Evolutionary conservation across 2,888 invertebrate genomes (phyloP).

Genomic region (Steromphala cineraria): DNA sequence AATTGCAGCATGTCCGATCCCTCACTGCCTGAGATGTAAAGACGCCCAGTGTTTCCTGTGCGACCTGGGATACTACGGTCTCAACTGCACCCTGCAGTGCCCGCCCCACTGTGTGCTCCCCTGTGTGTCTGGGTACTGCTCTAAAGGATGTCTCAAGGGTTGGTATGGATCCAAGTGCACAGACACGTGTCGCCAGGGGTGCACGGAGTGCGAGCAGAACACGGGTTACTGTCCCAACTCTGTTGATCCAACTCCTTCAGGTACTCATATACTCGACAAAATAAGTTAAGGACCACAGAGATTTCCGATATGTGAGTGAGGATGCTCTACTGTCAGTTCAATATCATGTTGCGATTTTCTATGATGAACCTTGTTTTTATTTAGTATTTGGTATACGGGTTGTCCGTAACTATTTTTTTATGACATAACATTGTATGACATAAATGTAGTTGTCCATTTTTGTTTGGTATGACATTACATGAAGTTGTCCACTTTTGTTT

Average conservation of each 20-base stretch:
- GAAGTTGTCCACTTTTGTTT: too few species aligned
- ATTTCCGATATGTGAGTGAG: too few species aligned
- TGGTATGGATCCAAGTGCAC: neutral
- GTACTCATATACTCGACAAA: neutral
- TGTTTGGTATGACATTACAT: too few species aligned
- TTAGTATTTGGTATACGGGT: too few species aligned
- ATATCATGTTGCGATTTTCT: too few species aligned
- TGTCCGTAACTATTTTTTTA: too few species aligned
- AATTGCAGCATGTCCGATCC: neutral
- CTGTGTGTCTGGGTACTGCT: neutral
- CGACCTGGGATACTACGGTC: neutral
- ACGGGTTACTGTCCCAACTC: neutral
- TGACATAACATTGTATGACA: too few species aligned
- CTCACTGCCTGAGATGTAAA: neutral
- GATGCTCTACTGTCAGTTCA: too few species aligned
- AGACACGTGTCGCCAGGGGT: neutral
- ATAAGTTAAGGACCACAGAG: too few species aligned
- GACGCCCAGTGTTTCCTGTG: neutral
- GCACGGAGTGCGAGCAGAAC: neutral
- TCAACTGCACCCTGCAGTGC: neutral
- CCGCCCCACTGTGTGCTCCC: neutral
- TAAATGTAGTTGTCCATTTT: too few species aligned
- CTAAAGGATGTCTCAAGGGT: neutral
- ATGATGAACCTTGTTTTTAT: too few species aligned
- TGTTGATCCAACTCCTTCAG: neutral